phyloP scores from a whole-genome alignment of 2,888 invertebrate genomes.

The Leptothorax acervorum region DNA sequence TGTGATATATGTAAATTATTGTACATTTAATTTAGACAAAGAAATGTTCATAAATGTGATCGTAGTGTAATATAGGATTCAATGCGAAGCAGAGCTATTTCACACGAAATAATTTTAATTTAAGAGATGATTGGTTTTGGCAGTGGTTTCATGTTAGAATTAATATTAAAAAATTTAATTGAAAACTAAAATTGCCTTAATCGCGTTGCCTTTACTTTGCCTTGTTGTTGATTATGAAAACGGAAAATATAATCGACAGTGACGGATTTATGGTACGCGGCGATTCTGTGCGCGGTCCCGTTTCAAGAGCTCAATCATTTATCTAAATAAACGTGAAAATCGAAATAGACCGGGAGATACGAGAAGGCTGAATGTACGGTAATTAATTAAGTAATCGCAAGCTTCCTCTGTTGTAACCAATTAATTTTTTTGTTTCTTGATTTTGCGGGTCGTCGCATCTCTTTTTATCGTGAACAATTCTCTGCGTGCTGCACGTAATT shows the following conservation, averaged over 20 bases:
- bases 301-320: constrained; percentile 54
- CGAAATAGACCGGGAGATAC: constrained; percentile 46
- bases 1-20: constrained; percentile 24
- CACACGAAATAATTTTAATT: constrained; percentile 49
- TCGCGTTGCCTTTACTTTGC: constrained; percentile 50
- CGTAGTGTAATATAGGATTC: not conserved
- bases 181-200: constrained; percentile 54
- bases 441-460: constrained; percentile 14
- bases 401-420: constrained; percentile 18
- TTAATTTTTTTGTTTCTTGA: constrained; percentile 47
- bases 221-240: constrained; percentile 50
- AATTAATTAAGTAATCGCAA: constrained; percentile 49
- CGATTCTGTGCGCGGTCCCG: constrained; percentile 43
- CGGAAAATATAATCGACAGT: constrained; percentile 56
- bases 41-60: not conserved
- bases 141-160: constrained; percentile 44
- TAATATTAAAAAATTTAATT: constrained; percentile 53
- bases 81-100: constrained; percentile 20
- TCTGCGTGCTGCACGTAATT: constrained; percentile 30
- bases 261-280: constrained; percentile 54
- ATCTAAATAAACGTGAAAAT: constrained; percentile 55
- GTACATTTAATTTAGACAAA: constrained; percentile 20
- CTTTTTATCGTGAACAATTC: constrained; percentile 44
- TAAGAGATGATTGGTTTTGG: constrained; percentile 42
- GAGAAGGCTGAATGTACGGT: constrained; percentile 7